Base-by-base conservation (phyloP, 2,113 vertebrate genomes). In the Lanius collurio region DNA sequence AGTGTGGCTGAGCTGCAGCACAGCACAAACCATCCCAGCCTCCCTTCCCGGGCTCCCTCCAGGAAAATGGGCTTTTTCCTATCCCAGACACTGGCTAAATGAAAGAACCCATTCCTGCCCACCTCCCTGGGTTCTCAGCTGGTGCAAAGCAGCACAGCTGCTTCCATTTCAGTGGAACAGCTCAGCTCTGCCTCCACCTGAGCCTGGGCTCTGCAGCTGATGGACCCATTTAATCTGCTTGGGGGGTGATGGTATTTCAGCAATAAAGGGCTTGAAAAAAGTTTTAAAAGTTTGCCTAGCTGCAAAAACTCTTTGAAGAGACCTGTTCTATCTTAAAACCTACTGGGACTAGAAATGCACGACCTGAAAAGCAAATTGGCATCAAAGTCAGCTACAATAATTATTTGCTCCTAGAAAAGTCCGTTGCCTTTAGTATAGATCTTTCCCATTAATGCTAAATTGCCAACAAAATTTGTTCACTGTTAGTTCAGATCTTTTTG, bases 111-210 rank as follows among this genome's bases (percentile, higher is more conserved):
- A 35, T 53, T 78, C 28, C 44, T 79, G 33, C 2, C 11, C 60
- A 63, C 31, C 59, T 82, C 52, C 2, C 42, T 68, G 67, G 69
- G n/a, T 6, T 84, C 91, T 74, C 93, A 94, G 94, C 83, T 81
- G 89, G 80, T 35, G 39, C 79, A 78, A 88, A 68, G 78, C 78
- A 71, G 69, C 69, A n/a, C 83, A 94, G 82, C 85, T 94, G 82
- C 63, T 68, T 57, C 71, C 76, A 42, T 65, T 63, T 13, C 59
- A 63, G 47, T 5, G 59, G 16, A 44, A 31, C 55, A 57, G 55
- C 76, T 7, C 59, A 59, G 39, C 81, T 27, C 60, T 33, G 26
- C 33, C 77, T 84, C 73, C 74, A 89, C 76, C 89, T 71, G 91
- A 83, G 87, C 33, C 68, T 33, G 15, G 31, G 33, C 55, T 62